These are phyloP conservation scores for Scomber scombrus DNA, from an alignment of 2,113 vertebrate species.

Conservation along the genomic window DNA sequence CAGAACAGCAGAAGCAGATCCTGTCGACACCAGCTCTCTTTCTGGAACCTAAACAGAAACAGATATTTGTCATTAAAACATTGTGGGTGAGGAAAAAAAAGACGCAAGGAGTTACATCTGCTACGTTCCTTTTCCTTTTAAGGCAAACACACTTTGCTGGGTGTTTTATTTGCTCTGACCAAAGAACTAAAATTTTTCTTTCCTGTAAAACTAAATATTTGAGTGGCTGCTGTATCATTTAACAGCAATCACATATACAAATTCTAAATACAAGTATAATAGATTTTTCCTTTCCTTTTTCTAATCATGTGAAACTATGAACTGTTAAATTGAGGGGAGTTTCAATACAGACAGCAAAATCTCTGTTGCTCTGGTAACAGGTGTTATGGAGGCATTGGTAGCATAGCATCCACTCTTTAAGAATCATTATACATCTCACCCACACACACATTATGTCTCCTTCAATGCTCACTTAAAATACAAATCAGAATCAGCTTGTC, in stretches of 20 bases:
- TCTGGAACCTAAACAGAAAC: slow-evolving; percentile 48
- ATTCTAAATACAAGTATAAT: neutral
- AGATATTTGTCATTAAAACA: neutral
- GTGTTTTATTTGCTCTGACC: too few species aligned
- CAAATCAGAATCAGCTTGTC: neutral
- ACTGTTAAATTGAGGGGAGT: too few species aligned
- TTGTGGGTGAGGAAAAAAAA: neutral
- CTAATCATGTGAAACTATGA: too few species aligned
- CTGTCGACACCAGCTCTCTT: neutral
- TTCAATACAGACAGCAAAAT: too few species aligned
- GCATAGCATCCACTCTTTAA: too few species aligned
- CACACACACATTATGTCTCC: neutral
- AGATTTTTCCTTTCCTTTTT: too few species aligned
- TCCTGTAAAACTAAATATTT: neutral
- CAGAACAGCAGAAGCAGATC: slow-evolving; percentile 46
- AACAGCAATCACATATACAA: neutral
- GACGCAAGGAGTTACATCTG: too few species aligned
- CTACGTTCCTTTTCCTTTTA: neutral
- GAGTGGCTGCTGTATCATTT: too few species aligned
- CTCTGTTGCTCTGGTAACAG: slow-evolving; percentile 29
- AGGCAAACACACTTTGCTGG: neutral
- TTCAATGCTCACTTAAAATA: too few species aligned
- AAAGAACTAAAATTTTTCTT: too few species aligned
- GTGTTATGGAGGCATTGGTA: neutral
- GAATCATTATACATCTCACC: neutral